A percentile compares a stretch with the other conserved stretches of the same genome.
These are phyloP conservation scores for Dasypogon diadema DNA, from an alignment of 2,888 invertebrate genomes.

Conservation along the genomic window DNA sequence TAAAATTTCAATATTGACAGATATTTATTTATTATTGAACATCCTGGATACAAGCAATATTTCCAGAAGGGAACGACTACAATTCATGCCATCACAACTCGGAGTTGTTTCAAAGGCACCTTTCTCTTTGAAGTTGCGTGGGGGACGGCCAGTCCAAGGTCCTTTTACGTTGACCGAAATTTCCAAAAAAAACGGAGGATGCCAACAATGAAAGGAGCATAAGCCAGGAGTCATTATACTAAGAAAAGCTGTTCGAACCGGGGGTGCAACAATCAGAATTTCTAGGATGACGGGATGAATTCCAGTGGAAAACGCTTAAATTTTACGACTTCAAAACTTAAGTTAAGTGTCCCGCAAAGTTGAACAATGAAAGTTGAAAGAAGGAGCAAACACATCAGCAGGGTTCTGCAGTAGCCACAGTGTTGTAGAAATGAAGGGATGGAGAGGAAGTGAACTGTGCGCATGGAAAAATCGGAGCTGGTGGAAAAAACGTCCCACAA, in stretches of 20 bases:
- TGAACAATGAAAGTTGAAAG: constrained; percentile 55
- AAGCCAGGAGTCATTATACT: background rate
- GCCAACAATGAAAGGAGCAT: background rate
- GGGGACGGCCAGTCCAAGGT: too few relatives aligned
- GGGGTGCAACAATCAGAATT: constrained; percentile 43
- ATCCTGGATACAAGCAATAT: background rate
- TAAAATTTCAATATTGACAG: background rate
- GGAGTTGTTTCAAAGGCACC: too few relatives aligned
- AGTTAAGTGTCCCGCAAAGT: constrained; percentile 56
- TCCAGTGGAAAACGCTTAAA: constrained; percentile 55
- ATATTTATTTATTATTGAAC: constrained; percentile 23
- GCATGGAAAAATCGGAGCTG: constrained; percentile 11
- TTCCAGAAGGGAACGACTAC: background rate
- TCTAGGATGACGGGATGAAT: constrained; percentile 41
- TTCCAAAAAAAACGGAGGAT: background rate
- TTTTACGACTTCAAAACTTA: constrained; percentile 56
- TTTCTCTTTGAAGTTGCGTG: too few relatives aligned
- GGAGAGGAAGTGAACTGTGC: constrained; percentile 12
- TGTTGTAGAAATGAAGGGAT: background rate
- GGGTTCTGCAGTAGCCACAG: constrained; percentile 36
- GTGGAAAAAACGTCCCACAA: background rate
- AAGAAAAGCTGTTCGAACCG: background rate
- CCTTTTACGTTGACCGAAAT: too few relatives aligned
- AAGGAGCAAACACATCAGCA: constrained; percentile 33
- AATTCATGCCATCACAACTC: too few relatives aligned